Percentiles rank a stretch among this genome's conserved stretches.
Evolutionary conservation across 2,888 invertebrate genomes (phyloP).

Genomic region (Neocrepidodera transversa): DNA sequence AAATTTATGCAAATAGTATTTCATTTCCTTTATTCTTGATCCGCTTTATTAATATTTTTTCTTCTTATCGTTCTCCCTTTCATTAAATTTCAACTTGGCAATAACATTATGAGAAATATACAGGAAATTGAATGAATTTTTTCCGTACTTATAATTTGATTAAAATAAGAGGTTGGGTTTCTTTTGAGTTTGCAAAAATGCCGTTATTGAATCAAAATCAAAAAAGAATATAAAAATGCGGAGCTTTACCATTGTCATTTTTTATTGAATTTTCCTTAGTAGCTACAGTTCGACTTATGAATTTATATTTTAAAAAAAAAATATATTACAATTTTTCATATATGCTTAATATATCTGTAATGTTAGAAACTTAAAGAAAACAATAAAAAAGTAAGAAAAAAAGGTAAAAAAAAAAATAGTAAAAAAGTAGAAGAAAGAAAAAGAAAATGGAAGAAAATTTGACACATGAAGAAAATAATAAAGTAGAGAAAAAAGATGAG

Average conservation of each 20-base stretch:
- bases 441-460: too few relatives aligned
- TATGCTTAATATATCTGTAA: too few relatives aligned
- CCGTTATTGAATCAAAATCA: conserved; percentile 4
- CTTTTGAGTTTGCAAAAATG: conserved; percentile 13
- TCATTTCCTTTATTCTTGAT: conserved; percentile 25
- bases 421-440: too few relatives aligned
- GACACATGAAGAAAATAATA: too few relatives aligned
- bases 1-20: conserved; percentile 32
- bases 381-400: too few relatives aligned
- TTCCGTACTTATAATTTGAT: conserved; percentile 33
- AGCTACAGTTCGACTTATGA: not conserved
- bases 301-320: not conserved
- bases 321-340: too few relatives aligned
- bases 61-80: conserved; percentile 29
- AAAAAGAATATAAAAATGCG: not conserved
- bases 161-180: conserved; percentile 24
- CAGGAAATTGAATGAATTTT: conserved; percentile 39
- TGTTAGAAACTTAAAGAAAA: too few relatives aligned
- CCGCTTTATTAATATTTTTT: conserved; percentile 32
- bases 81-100: conserved; percentile 31
- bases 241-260: not conserved
- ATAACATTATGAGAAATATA: conserved; percentile 36
- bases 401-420: too few relatives aligned
- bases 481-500: too few relatives aligned
- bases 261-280: not conserved